Percentiles rank a stretch among this genome's conserved stretches.
These are phyloP conservation scores for Lucilia sericata DNA, from an alignment of 1,140 invertebrate species.

Conservation along the genomic window DNA sequence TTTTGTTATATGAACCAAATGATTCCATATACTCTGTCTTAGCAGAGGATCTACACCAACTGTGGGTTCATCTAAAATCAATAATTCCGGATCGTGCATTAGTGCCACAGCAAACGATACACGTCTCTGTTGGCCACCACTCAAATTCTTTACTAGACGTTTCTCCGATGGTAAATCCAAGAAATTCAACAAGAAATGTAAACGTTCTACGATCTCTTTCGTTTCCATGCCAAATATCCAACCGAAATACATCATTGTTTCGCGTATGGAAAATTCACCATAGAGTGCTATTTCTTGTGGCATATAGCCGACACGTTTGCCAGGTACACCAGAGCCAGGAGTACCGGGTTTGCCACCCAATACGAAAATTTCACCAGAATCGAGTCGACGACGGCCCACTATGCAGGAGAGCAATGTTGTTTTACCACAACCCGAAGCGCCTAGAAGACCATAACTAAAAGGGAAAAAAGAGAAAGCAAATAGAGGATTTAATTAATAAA, in stretches of 20 bases:
- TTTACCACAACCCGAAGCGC: constrained; percentile 87
- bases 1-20: constrained; percentile 85
- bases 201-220: constrained; percentile 81
- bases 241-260: constrained; percentile 97
- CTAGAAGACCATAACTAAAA: constrained; percentile 82
- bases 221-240: constrained; percentile 93
- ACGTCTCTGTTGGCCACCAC: constrained; percentile 92
- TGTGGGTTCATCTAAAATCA: constrained; percentile 95
- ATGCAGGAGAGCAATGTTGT: constrained; percentile 88
- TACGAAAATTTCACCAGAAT: constrained; percentile 85
- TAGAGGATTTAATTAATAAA: too few species aligned
- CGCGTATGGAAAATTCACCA: constrained; percentile 93
- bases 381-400: constrained; percentile 81
- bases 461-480: constrained; percentile 6
- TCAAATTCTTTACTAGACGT: constrained; percentile 88
- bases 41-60: constrained; percentile 93
- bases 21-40: constrained; percentile 92
- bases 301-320: constrained; percentile 87
- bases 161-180: constrained; percentile 88
- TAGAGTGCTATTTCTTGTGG: constrained; percentile 94
- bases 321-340: constrained; percentile 87
- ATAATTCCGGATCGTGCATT: constrained; percentile 91
- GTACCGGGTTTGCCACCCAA: constrained; percentile 85
- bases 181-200: constrained; percentile 90
- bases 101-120: constrained; percentile 93